Evolutionary conservation across 1,140 invertebrate genomes (phyloP).

Genomic region (Drosophila prosaltans): DNA sequence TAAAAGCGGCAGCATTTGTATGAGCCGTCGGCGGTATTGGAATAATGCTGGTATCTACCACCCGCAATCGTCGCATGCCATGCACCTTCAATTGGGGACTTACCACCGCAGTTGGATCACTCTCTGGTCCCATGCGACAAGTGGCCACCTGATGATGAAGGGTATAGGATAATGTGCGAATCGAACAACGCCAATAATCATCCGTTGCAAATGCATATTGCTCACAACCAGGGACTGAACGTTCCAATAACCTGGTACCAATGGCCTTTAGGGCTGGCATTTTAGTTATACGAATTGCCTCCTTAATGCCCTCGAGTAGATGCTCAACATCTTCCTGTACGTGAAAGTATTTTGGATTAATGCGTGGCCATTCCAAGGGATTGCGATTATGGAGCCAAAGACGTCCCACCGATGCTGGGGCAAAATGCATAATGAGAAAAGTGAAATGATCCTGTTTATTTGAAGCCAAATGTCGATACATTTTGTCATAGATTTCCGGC

Average conservation of each 20-base stretch:
- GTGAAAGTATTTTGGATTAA: slow-evolving; percentile 90
- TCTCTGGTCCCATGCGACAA: slow-evolving; percentile 89
- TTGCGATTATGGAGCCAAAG: slow-evolving; percentile 88
- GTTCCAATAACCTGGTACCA: slow-evolving; percentile 83
- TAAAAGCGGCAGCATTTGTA: slow-evolving; percentile 88
- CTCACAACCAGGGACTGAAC: slow-evolving; percentile 86
- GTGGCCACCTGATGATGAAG: slow-evolving; percentile 90
- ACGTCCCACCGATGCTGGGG: slow-evolving; percentile 89
- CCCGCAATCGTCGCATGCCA: slow-evolving; percentile 88
- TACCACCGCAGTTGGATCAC: slow-evolving; percentile 89
- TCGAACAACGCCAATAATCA: slow-evolving; percentile 90
- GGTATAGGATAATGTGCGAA: slow-evolving; percentile 86
- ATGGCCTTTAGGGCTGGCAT: slow-evolving; percentile 86
- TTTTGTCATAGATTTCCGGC: slow-evolving; percentile 85
- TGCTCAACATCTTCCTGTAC: slow-evolving; percentile 87
- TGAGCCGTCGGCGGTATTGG: slow-evolving; percentile 88
- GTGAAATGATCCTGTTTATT: slow-evolving; percentile 85
- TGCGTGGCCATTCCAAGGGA: slow-evolving; percentile 88
- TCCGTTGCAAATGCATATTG: slow-evolving; percentile 85
- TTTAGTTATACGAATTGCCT: slow-evolving; percentile 85
- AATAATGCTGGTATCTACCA: slow-evolving; percentile 90
- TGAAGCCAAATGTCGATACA: slow-evolving; percentile 85
- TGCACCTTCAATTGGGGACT: slow-evolving; percentile 89
- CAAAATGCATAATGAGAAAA: slow-evolving; percentile 88
- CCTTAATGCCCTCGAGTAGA: slow-evolving; percentile 87